Evolutionary conservation across 2,113 vertebrate genomes (phyloP).

Genomic region (Petromus typicus): DNA sequence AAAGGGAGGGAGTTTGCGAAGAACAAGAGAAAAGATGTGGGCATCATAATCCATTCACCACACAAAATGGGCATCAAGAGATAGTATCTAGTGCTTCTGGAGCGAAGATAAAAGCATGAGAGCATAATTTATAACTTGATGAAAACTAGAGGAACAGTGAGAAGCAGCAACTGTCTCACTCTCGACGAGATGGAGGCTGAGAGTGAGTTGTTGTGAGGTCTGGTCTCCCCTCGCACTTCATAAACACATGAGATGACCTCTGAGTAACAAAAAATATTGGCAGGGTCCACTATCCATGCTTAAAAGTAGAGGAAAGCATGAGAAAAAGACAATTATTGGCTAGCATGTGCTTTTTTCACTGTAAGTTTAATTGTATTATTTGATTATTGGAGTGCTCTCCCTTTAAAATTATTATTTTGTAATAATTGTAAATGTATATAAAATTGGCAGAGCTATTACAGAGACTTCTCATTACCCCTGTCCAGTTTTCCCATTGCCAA

Average conservation of each 20-base stretch:
- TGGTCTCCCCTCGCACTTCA: background rate
- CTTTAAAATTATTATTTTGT: background rate
- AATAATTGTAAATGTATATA: background rate
- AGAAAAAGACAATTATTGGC: background rate
- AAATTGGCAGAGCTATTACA: background rate
- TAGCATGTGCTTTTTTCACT: background rate
- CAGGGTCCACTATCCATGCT: background rate
- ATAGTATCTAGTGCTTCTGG: background rate
- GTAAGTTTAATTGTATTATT: background rate
- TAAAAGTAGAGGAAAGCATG: background rate
- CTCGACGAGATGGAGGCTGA: background rate
- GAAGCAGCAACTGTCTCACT: background rate
- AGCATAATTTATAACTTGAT: background rate
- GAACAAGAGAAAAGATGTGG: background rate
- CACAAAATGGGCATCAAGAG: background rate
- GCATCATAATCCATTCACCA: background rate
- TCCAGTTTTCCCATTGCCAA: background rate
- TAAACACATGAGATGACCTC: background rate
- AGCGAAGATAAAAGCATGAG: background rate
- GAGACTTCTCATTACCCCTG: background rate
- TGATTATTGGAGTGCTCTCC: background rate
- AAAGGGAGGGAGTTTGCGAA: background rate
- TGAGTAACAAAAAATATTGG: background rate
- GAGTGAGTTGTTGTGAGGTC: background rate
- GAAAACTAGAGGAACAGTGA: background rate